Evolutionary conservation across 2,888 invertebrate species (phyloP), one percentile per base, ranked within the genome.

Genomic region (Acleris laterana): DNA sequence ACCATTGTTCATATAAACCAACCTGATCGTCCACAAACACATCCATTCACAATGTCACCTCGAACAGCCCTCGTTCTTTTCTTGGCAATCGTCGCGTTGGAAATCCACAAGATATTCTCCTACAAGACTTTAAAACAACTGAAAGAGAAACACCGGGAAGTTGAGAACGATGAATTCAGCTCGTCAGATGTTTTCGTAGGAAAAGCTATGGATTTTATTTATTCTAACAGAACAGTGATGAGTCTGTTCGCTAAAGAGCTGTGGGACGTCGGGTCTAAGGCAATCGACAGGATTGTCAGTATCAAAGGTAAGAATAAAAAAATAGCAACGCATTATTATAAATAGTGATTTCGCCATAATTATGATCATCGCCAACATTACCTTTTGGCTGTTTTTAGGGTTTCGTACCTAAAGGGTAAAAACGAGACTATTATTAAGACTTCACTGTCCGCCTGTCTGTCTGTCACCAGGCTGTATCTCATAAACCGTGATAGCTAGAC

Each of bases 181-280:
- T 73, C 80, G 0, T 77, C 87, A 2, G 90, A 90, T 53, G 68
- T 73, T 1, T 65, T 86, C 9, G 86, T 89, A 1, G 88, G 89
- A 0, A 88, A 84, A 64, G 89, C 88, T 0, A 87, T 90, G 83
- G 87, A 90, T 68, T 87, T 89, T 5, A 81, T 89, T 2, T 87
- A 90, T 69, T 90, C 90, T 0, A 89, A 90, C 61, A 83, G 77
- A 71, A 89, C 89, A 0, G 71, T 91, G 6, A 89, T 91, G 90
- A 85, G 81, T 66, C 72, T 90, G 42, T 74, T 91, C 2, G 91
- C 90, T 0, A 76, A 84, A 44, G 90, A 90, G 57, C 69, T 91
- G 13, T 91, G 90, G 91, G 87, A 89, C 48, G 74, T 88, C 4
- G 91, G 91, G 0, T 82, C 89, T 1, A 78, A 68, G 20, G 85